These are phyloP conservation scores for Stenchaetothrips biformis DNA, from an alignment of 2,888 invertebrate species.

Conservation along the genomic window DNA sequence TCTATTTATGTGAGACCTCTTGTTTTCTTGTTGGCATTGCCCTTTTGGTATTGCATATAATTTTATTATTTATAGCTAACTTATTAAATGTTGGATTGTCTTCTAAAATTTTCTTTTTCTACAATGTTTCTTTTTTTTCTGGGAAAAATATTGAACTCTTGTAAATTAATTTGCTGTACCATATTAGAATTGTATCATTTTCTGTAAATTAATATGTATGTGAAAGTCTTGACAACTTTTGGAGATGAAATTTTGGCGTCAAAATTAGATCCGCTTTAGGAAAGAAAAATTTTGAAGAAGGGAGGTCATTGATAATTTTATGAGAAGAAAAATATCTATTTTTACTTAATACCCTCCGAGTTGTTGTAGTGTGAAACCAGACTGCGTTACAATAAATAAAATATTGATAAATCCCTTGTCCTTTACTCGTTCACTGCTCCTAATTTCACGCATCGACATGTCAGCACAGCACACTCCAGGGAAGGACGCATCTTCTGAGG, in stretches of 20 bases:
- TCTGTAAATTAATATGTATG: not conserved
- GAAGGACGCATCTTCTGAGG: too few species aligned
- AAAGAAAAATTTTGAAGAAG: not conserved
- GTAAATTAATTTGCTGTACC: not conserved
- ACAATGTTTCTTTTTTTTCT: not conserved
- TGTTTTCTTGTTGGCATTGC: not conserved
- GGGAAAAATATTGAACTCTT: not conserved
- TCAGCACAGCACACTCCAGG: not conserved
- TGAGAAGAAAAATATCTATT: not conserved
- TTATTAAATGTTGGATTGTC: not conserved
- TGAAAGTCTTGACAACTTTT: not conserved
- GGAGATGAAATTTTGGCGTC: not conserved
- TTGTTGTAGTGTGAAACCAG: not conserved
- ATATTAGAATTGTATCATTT: not conserved
- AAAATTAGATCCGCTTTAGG: not conserved
- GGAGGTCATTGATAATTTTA: not conserved
- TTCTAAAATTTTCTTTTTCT: not conserved
- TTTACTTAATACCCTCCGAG: not conserved
- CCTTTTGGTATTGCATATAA: not conserved
- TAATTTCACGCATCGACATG: not conserved
- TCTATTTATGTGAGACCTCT: constrained; percentile 5
- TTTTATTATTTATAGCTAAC: constrained; percentile 3
- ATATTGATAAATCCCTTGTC: not conserved
- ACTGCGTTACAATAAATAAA: constrained; percentile 3
- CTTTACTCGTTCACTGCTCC: not conserved